Base-by-base conservation (phyloP, 92 coral and sea anemone species). In the Siderastrea radians region DNA sequence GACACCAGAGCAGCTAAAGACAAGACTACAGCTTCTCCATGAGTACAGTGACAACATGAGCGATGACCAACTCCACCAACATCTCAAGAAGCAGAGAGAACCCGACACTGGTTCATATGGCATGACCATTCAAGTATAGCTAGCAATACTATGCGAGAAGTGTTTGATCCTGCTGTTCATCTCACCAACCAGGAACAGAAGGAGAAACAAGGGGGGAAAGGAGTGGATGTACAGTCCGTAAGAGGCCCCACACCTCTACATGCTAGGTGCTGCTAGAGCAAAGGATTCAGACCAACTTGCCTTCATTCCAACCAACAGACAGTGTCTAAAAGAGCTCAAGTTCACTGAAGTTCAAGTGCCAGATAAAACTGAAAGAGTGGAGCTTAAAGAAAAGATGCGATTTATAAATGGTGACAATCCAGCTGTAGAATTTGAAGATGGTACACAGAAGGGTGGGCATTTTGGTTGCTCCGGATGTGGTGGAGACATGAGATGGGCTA, bases 71-170 rank as follows among this genome's bases (percentile, higher is more conserved):
- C 49, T 87, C n/a, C 55, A 72, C 54, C 26, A 14, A 52, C 78
- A 74, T 16, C 78, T 87, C 72, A 87, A 79, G 69, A 49, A 52
- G 49, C 79, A 79, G 85, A 87, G 71, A 72, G 79, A 58, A 79
- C 80, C 16, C 74, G 81, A 10, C 79, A 87, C 81, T 87, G 86
- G 91, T 75, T 87, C 12, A 58, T 67, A 4, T 87, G 91, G 91
- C 86, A 87, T 71, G 91, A 87, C 75, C 91, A 87, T 15, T 87
- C 91, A 13, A 77, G 80, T 71, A 87, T 87, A 58, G 91, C 91
- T 11, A 81, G 86, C 44, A 79, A 73, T 67, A 86, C 86, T 3
- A 65, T 80, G 2, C 48, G 87, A 47, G 91, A 88, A 62, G 4
- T 81, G 1, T 74, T 61, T 75, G 87, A 82, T 81, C 92, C 87